Conservation (phyloP, 1,140 invertebrate genomes). For the Antheraea mylitta region DNA sequence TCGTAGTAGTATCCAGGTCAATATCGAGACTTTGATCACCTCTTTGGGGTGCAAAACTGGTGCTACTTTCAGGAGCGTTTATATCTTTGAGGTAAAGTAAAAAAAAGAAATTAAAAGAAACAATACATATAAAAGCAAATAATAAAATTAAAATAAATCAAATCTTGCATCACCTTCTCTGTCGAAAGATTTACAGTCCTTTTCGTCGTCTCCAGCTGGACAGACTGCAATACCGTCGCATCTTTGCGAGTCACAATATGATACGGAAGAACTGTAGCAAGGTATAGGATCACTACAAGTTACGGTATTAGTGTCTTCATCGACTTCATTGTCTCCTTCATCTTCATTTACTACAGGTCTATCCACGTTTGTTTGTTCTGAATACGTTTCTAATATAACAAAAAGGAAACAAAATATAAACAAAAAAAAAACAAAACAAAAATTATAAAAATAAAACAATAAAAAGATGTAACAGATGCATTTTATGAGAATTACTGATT, state of each 20-base stretch:
- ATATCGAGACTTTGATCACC: conserved; percentile 6
- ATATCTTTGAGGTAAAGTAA: not conserved
- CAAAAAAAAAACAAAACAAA: conserved; percentile 16
- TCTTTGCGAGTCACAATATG: conserved; percentile 5
- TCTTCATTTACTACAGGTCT: not conserved
- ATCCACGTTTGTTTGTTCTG: not conserved
- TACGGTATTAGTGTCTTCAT: not conserved
- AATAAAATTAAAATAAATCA: conserved; percentile 6
- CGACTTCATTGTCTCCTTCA: not conserved
- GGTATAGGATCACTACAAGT: not conserved
- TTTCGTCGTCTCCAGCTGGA: conserved; percentile 4
- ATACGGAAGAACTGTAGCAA: not conserved
- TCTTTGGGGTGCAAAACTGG: not conserved
- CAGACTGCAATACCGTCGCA: conserved; percentile 17
- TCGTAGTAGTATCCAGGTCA: conserved; percentile 1
- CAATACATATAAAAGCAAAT: not conserved
- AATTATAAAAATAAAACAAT: not conserved
- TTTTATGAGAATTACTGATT: too few relatives aligned
- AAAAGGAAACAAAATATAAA: conserved; percentile 3
- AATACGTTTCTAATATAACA: conserved; percentile 1
- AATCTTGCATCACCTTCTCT: not conserved
- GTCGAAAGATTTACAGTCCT: not conserved
- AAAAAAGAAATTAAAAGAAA: not conserved
- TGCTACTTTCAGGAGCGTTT: not conserved
- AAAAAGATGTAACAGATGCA: too few relatives aligned